Percentiles rank a stretch among this genome's conserved stretches.
Evolutionary conservation across 2,797 vertebrate genomes (phyloP).

Genomic region (Nannoperca obscura): DNA sequence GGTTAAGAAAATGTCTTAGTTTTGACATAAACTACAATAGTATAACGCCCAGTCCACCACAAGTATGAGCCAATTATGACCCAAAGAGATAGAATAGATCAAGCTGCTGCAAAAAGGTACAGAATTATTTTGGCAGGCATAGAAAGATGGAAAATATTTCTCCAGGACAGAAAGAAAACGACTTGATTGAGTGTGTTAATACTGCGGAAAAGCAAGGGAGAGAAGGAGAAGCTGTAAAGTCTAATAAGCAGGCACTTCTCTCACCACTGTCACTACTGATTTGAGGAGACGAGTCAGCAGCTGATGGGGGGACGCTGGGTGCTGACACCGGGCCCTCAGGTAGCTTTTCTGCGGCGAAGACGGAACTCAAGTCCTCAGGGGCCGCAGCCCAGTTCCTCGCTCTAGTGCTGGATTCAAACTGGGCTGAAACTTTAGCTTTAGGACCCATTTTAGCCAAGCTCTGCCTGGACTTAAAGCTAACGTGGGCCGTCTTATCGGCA

Average conservation of each 20-base stretch:
- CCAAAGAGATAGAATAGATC: conserved; percentile 41
- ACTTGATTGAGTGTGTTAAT: conserved; percentile 57
- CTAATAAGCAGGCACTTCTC: conserved; percentile 80
- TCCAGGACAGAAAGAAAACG: conserved; percentile 41
- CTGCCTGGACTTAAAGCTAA: conserved; percentile 88
- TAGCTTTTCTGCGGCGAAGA: conserved; percentile 82
- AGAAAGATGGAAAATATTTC: conserved; percentile 55
- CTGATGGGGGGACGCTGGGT: conserved; percentile 73
- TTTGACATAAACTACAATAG: conserved; percentile 33
- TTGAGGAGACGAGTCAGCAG: conserved; percentile 78
- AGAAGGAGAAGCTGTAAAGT: conserved; percentile 55
- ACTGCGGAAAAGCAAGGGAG: conserved; percentile 53
- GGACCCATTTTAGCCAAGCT: conserved; percentile 80
- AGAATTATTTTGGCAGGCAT: conserved; percentile 30
- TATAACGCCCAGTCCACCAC: conserved; percentile 27
- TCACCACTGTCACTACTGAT: conserved; percentile 91
- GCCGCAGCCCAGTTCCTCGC: conserved; percentile 86
- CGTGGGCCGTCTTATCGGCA: conserved; percentile 87
- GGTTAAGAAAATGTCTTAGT: conserved; percentile 34
- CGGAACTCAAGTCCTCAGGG: conserved; percentile 85
- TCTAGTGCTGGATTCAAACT: conserved; percentile 87
- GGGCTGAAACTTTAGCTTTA: conserved; percentile 82
- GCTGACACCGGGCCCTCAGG: conserved; percentile 54
- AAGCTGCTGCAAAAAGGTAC: conserved; percentile 13
- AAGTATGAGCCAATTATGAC: conserved; percentile 27